Evolutionary conservation across 1,140 invertebrate species (phyloP).

Genomic region (Drosophila nigrodunni): DNA sequence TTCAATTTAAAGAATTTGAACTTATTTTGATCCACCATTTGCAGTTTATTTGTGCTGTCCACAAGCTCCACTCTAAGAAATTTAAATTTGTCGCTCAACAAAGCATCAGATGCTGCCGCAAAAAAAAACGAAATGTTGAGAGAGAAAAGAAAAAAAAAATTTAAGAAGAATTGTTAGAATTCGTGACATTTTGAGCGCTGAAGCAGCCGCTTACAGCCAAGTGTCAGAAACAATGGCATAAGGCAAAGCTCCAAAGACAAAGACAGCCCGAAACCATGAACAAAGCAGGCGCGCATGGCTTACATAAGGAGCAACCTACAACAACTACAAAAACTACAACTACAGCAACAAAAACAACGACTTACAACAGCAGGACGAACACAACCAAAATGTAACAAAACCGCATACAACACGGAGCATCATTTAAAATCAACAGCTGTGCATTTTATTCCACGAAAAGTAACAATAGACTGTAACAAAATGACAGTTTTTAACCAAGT

Average conservation of each 20-base stretch:
- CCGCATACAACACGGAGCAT: slow-evolving; percentile 64
- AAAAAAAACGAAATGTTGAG: slow-evolving; percentile 29
- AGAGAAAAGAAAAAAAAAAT: neutral
- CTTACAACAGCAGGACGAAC: slow-evolving; percentile 3
- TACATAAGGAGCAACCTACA: slow-evolving; percentile 19
- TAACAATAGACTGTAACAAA: slow-evolving; percentile 46
- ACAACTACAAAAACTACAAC: slow-evolving; percentile 8
- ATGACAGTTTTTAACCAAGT: neutral
- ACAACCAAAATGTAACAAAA: slow-evolving; percentile 57
- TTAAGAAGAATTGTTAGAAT: slow-evolving; percentile 51
- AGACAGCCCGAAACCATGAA: slow-evolving; percentile 27
- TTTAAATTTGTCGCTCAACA: slow-evolving; percentile 45
- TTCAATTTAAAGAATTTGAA: neutral
- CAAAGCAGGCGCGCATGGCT: slow-evolving; percentile 37
- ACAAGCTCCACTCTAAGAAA: slow-evolving; percentile 24
- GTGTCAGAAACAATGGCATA: slow-evolving; percentile 73
- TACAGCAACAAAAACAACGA: neutral
- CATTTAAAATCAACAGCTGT: slow-evolving; percentile 80
- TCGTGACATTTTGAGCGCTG: slow-evolving; percentile 70
- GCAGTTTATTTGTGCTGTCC: slow-evolving; percentile 29
- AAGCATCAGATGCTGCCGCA: slow-evolving; percentile 40
- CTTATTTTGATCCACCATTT: neutral
- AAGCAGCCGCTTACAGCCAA: slow-evolving; percentile 76
- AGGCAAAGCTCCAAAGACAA: slow-evolving; percentile 46
- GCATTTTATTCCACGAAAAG: slow-evolving; percentile 56